Base-by-base conservation (phyloP, 2,113 vertebrate genomes). In the Gallinago paraguaiae region DNA sequence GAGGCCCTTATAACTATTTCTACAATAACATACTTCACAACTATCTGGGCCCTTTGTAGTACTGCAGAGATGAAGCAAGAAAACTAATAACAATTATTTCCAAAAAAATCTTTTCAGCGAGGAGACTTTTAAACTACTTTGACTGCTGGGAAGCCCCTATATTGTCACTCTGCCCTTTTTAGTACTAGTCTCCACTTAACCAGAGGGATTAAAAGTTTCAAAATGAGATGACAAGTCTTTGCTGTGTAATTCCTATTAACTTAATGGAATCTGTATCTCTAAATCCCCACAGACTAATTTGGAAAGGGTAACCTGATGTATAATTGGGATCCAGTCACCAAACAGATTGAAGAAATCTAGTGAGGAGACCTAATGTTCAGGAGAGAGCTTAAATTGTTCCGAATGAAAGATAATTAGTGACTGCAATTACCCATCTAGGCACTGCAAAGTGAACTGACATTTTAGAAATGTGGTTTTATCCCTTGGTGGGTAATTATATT, bases 261-360 rank as follows among this genome's bases (percentile, higher is more conserved):
- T 77, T 94, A 96, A 96, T 89, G 59, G 77, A 95, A 97, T 79
- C 87, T 76, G 59, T 61, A 50, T 35, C 37, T 61, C 59, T 84
- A 57, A 74, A 80, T 50, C 88, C 67, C 53, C 46, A 17, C 41
- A 74, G 92, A 67, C 15, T 60, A 70, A 61, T 96, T 77, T 94
- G 75, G 89, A 97, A 96, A 96, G 75, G 45, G 74, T 83, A 93
- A 65, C 28, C 54, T 84, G 57, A 57, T 64, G 43, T 65, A 27
- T 88, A 93, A 94, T 46, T 78, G 79, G 90, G 94, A 97, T 97
- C 95, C 56, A 86, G 94, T 91, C 81, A 91, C 39, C 37, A 72
- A 83, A 88, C 51, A n/a, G 93, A 86, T 88, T 92, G 90, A 82
- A 88, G 94, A 96, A 96, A 95, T 94, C 92, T 87, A 91, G 81